Percentiles rank a stretch among this genome's conserved stretches.
Conservation (phyloP, 1,140 invertebrate genomes). For the Hypothenemus hampei region DNA sequence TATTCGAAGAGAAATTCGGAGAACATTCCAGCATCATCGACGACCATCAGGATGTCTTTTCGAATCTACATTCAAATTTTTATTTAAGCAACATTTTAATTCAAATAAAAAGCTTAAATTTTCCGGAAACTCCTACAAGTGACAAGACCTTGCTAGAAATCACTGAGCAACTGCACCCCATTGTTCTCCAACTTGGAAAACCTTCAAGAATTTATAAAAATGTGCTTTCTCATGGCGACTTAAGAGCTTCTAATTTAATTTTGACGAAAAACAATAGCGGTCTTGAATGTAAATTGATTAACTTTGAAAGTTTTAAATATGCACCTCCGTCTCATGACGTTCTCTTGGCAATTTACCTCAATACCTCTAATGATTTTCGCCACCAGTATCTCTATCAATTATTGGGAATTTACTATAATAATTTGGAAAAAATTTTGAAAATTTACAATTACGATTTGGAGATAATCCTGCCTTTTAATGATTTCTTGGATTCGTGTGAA, state of each 20-base stretch:
- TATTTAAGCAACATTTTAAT: slow-evolving; percentile 23
- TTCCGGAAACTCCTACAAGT: slow-evolving; percentile 6
- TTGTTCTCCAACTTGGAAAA: slow-evolving; percentile 24
- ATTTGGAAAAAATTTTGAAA: slow-evolving; percentile 30
- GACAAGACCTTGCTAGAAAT: background rate
- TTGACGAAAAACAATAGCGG: slow-evolving; percentile 41
- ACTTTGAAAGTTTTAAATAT: slow-evolving; percentile 47
- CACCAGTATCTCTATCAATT: slow-evolving; percentile 30
- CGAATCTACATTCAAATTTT: slow-evolving; percentile 15
- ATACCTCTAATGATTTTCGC: slow-evolving; percentile 43
- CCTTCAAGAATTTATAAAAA: slow-evolving; percentile 35
- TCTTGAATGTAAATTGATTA: slow-evolving; percentile 44
- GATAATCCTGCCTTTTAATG: slow-evolving; percentile 26
- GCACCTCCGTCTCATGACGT: slow-evolving; percentile 48
- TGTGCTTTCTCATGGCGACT: slow-evolving; percentile 46
- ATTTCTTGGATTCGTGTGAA: slow-evolving; percentile 35
- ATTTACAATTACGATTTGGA: slow-evolving; percentile 16
- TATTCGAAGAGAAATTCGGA: slow-evolving; percentile 39
- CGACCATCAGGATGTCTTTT: slow-evolving; percentile 27
- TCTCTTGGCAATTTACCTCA: slow-evolving; percentile 44
- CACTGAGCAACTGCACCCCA: background rate
- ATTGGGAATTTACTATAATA: slow-evolving; percentile 33
- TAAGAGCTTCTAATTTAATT: slow-evolving; percentile 47
- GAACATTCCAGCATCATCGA: slow-evolving; percentile 23
- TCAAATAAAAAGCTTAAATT: slow-evolving; percentile 25